Percentiles rank a stretch among this genome's conserved stretches.
Evolutionary conservation across 2,113 vertebrate genomes (phyloP).

Genomic region (Ceuthmochares aereus): DNA sequence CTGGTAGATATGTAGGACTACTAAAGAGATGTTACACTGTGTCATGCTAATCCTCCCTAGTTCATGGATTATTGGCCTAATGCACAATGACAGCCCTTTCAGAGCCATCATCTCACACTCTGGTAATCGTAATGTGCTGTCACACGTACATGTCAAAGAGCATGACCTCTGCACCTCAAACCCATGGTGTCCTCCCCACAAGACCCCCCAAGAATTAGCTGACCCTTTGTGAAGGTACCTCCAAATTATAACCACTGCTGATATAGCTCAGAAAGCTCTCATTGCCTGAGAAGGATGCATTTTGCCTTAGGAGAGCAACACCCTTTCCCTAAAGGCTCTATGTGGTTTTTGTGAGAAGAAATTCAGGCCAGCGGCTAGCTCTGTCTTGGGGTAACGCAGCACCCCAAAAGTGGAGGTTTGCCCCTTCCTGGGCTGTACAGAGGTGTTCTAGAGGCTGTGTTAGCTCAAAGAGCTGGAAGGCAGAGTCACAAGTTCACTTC

Average conservation of each 20-base stretch:
- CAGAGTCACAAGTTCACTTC: background rate
- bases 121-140: background rate
- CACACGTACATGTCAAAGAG: background rate
- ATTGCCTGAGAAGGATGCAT: background rate
- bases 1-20: background rate
- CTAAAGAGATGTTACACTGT: background rate
- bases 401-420: background rate
- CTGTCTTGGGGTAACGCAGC: background rate
- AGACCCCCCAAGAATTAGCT: background rate
- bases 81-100: background rate
- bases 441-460: background rate
- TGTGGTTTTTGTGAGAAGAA: background rate
- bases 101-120: background rate
- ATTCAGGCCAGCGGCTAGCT: background rate
- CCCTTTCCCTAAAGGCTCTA: background rate
- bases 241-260: too few species aligned
- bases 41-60: background rate
- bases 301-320: background rate
- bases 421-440: background rate
- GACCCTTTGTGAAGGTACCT: background rate
- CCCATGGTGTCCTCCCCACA: too few species aligned
- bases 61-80: conserved; percentile 22
- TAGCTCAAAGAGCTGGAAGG: background rate
- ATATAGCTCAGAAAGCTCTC: background rate
- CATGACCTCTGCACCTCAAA: background rate